Conservation (phyloP, 2,797 vertebrate genomes). For the Urophycis tenuis region DNA sequence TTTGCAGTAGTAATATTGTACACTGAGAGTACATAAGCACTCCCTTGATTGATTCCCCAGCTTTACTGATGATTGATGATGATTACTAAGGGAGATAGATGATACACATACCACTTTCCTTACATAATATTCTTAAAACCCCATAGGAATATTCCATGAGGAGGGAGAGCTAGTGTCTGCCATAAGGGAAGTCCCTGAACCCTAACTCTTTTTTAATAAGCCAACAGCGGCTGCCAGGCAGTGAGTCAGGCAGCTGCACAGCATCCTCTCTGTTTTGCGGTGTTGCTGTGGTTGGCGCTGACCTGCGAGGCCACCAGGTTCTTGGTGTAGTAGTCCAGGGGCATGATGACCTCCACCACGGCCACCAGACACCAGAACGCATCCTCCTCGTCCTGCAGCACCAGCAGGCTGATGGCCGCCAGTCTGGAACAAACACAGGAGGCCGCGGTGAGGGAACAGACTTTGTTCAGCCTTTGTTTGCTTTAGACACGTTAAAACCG, state of each 20-base stretch:
- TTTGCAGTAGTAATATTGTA: too few relatives aligned
- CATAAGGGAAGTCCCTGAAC: too few relatives aligned
- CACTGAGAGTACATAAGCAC: background rate
- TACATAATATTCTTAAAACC: background rate
- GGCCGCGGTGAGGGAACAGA: too few relatives aligned
- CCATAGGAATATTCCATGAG: background rate
- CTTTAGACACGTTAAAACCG: background rate
- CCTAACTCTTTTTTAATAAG: too few relatives aligned
- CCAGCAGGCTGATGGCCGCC: constrained; percentile 83
- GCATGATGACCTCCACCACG: constrained; percentile 87
- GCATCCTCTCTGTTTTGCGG: background rate
- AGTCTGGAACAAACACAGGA: constrained; percentile 62
- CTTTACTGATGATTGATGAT: background rate
- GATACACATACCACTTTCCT: background rate
- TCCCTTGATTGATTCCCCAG: background rate
- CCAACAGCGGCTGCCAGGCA: background rate
- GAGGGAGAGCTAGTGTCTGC: background rate
- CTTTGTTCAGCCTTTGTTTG: background rate
- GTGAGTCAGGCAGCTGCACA: background rate
- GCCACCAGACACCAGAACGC: constrained; percentile 92
- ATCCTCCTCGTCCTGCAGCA: constrained; percentile 84
- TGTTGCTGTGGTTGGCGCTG: constrained; percentile 18
- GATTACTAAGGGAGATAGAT: background rate
- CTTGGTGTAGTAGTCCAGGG: constrained; percentile 86
- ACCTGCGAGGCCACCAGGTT: constrained; percentile 88